Base-by-base conservation (phyloP, 2,113 vertebrate species). In the Tringa solitaria region DNA sequence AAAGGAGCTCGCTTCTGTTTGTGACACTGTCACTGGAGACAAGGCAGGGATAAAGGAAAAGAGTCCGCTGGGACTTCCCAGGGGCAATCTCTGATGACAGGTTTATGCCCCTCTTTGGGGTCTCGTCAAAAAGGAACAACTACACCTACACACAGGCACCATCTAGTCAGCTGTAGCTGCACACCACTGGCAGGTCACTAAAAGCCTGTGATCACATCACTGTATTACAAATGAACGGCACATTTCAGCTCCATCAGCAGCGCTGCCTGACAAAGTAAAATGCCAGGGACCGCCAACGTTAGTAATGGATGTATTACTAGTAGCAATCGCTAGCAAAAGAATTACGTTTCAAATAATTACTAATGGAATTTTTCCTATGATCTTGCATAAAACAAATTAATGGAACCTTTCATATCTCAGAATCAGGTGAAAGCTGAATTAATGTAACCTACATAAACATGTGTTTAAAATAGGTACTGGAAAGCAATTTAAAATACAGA, bases 401-500 rank as follows among this genome's bases (percentile, higher is more conserved):
- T 1, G 5, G 81, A 75, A 60, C 33, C 15, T 86, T 74, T 70
- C 72, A 68, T 56, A 74, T 33, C 41, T 45, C 28, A 70, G 59
- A 60, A 86, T 79, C 53, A 56, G 57, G 85, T 39, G 53, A 87
- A 87, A 95, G n/a, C 28, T 76, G 30, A 63, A 92, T 43, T 48
- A 68, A 60, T 24, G 50, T 43, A 70, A 91, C 33, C 28, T 70
- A 88, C 28, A 89, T 19, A 84, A 89, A 88, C 19, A 79, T 0
- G 0, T 4, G 14, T 64, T 69, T 46, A 61, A 87, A 89, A 84
- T 7, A 93, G 73, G 54, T 48, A 81, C 10, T 59, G 89, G 69
- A 68, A 88, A 90, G 35, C 53, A 78, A 73, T 88, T 93, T 87
- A 53, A 90, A 95, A 92, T 50, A 69, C 41, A 53, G 87, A 93